Evolutionary conservation across 2,888 invertebrate species (phyloP), one percentile per base, ranked within the genome.

Genomic region (Dermolepida albohirtum): DNA sequence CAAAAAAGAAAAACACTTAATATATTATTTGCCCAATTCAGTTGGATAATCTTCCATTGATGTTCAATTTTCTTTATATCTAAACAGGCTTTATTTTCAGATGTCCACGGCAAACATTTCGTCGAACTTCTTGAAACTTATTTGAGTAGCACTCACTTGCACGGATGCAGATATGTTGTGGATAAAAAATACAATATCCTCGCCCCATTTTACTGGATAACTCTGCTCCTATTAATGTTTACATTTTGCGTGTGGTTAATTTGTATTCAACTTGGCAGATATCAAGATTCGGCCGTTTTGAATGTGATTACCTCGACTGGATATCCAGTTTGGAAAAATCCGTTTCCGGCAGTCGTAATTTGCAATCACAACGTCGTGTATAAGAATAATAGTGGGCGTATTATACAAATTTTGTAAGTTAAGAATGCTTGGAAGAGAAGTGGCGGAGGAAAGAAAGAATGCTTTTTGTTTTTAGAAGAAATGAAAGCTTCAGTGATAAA

Each of bases 351-450:
- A 0, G 77, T 82, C 41, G 78, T 78, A 0, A 75, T 81, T 68
- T 82, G 82, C 68, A 82, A 81, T 66, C 77, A 77, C 41, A 82
- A 81, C 65, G 76, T 79, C 64, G 78, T 81, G 49, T 78, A 79
- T 64, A 75, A 75, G 44, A 59, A 70, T 39, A 67, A 67, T 16
- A 62, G 70, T 6, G 17, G 68, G 47, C 43, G 44, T 14, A 39
- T 75, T 14, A 40, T 49, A 34, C 49, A 70, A 27, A 59, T 68
- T 17, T 54, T 73, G 74, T 74, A 70, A 69, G 74, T 67, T 17
- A 22, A 12, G 2, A 34, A 12, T n/a, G 12, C 12, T 43, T 10
- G 4, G 10, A 14, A 1, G 12, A 10, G 11, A 12, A n/a, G 0
- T 8, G 1, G 7, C 4, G 22, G 22, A 4, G 22, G 16, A 14